Conservation (phyloP, 1,140 invertebrate genomes). For the Micrasema minimum region DNA sequence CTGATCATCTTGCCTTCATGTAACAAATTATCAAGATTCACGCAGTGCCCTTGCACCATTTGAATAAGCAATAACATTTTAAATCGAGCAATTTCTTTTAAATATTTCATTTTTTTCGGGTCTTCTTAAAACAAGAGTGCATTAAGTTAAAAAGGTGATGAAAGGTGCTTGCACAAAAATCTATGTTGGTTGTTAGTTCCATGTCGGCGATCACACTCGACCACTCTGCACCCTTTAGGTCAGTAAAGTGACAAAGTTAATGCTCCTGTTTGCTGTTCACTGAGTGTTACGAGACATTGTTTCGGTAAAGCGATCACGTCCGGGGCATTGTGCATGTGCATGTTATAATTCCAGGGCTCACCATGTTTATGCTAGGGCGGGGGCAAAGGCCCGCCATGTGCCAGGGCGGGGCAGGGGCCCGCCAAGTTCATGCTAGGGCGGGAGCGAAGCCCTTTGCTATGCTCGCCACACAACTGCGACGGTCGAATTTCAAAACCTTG, state of each 20-base stretch:
- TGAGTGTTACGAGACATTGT: not conserved
- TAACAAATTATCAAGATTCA: too few species aligned
- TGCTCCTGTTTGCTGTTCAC: not conserved
- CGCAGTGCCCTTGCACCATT: too few species aligned
- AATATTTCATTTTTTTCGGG: too few species aligned
- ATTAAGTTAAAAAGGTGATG: not conserved
- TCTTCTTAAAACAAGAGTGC: not conserved
- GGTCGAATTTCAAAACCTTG: too few species aligned
- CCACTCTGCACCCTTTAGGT: not conserved
- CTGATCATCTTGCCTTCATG: too few species aligned
- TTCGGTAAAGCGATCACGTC: slow-evolving; percentile 23
- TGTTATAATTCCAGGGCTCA: slow-evolving; percentile 17
- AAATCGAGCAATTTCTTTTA: too few species aligned
- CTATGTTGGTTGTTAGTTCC: not conserved
- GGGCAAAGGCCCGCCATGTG: slow-evolving; percentile 12
- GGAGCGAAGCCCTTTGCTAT: too few species aligned
- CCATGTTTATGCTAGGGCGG: not conserved
- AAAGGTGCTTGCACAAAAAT: too few species aligned
- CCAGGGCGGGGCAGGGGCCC: too few species aligned
- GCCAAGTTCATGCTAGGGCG: too few species aligned
- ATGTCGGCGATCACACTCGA: not conserved
- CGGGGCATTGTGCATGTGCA: slow-evolving; percentile 16
- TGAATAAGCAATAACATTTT: too few species aligned
- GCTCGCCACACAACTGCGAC: too few species aligned
- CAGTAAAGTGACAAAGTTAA: not conserved